These are phyloP conservation scores for Pilophorus perplexus DNA, from an alignment of 2,888 invertebrate genomes.

Conservation along the genomic window DNA sequence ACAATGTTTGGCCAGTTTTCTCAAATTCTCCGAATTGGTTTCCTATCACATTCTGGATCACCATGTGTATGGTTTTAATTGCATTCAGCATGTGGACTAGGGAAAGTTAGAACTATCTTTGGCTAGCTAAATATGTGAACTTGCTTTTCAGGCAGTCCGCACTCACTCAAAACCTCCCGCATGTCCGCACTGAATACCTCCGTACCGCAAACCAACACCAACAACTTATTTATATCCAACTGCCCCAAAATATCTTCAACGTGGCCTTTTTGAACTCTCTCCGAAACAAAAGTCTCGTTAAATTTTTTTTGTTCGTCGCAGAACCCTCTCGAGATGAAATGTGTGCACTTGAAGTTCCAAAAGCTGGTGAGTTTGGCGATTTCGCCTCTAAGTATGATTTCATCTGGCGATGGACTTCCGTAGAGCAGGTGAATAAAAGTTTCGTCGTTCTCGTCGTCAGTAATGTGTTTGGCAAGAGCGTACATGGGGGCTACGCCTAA, in stretches of 20 bases:
- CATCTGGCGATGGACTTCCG: conserved; percentile 59
- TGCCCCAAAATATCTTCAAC: conserved; percentile 52
- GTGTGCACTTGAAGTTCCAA: conserved; percentile 71
- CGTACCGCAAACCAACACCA: conserved; percentile 62
- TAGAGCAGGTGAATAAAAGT: conserved; percentile 62
- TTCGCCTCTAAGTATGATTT: conserved; percentile 63
- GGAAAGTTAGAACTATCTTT: no score
- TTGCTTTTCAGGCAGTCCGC: background rate
- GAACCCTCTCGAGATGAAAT: conserved; percentile 58
- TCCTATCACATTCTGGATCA: no score
- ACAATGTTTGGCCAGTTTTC: no score
- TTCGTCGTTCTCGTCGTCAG: conserved; percentile 67
- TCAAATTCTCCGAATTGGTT: no score
- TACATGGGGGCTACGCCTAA: conserved; percentile 70
- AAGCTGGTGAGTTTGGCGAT: conserved; percentile 60
- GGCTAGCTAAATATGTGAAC: conserved; percentile 18
- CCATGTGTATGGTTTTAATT: no score
- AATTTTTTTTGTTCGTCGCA: conserved; percentile 35
- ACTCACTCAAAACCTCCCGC: no score
- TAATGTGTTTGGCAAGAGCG: conserved; percentile 61
- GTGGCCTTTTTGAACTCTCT: conserved; percentile 53
- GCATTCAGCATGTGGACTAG: no score
- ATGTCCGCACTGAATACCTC: conserved; percentile 3
- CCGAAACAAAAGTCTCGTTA: conserved; percentile 55
- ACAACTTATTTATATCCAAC: conserved; percentile 48